phyloP scores from a whole-genome alignment of 2,797 vertebrate genomes.

The Phyllotis vaccarum region DNA sequence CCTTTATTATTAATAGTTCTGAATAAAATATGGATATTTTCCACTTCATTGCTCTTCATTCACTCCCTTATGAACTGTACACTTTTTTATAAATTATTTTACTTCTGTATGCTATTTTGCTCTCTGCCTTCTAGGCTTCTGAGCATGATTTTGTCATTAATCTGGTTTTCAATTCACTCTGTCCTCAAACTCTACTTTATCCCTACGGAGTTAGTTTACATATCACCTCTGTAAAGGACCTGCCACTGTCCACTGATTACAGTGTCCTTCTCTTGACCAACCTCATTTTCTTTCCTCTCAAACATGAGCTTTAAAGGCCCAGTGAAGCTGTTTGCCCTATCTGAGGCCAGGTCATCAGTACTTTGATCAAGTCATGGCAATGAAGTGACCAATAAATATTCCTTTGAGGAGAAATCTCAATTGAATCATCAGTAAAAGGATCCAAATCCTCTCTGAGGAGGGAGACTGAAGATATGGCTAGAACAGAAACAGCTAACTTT shows the following conservation, averaged over 20 bases:
- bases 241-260: background rate
- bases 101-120: background rate
- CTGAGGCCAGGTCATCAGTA: background rate
- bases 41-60: background rate
- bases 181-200: background rate
- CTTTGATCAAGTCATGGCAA: background rate
- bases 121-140: background rate
- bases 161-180: background rate
- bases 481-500: background rate
- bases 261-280: background rate
- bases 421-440: background rate
- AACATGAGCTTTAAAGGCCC: background rate
- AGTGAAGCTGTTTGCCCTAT: background rate
- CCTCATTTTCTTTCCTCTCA: background rate
- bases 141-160: background rate
- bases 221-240: background rate
- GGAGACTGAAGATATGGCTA: background rate
- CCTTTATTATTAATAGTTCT: background rate
- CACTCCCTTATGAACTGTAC: background rate
- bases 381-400: constrained; percentile 7
- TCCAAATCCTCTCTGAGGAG: constrained; percentile 9
- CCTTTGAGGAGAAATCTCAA: background rate
- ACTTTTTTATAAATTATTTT: constrained; percentile 33
- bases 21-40: constrained; percentile 3
- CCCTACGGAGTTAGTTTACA: background rate